phyloP scores from a whole-genome alignment of 2,888 invertebrate species.

The Xestia xanthographa region DNA sequence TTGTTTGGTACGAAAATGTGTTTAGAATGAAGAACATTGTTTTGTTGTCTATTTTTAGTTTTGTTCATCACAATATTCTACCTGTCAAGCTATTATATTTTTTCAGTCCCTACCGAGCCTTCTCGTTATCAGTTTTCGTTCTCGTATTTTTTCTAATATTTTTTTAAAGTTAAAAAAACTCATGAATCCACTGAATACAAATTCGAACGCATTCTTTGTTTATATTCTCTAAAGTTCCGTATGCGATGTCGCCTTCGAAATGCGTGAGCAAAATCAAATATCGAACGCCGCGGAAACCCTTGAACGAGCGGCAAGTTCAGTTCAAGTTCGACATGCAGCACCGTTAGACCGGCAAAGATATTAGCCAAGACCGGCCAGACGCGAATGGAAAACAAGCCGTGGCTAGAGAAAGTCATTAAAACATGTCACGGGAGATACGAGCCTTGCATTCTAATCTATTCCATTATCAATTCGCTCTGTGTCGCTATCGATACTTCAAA shows the following conservation, averaged over 20 bases:
- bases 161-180: not conserved
- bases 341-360: conserved; percentile 76
- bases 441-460: conserved; percentile 78
- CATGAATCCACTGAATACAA: conserved; percentile 54
- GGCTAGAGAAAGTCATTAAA: conserved; percentile 88
- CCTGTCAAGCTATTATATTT: not conserved
- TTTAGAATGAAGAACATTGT: not conserved
- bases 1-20: not conserved
- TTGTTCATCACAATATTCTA: not conserved
- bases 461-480: conserved; percentile 70
- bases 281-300: conserved; percentile 73
- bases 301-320: conserved; percentile 43
- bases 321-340: conserved; percentile 65
- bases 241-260: conserved; percentile 73
- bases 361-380: conserved; percentile 63
- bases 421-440: conserved; percentile 79
- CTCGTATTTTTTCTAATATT: not conserved
- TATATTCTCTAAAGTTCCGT: conserved; percentile 66
- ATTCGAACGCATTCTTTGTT: conserved; percentile 54
- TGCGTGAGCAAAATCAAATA: conserved; percentile 79
- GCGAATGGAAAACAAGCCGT: conserved; percentile 79
- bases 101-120: not conserved
- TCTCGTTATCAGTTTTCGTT: not conserved
- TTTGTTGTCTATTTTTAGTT: not conserved
- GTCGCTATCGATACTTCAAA: conserved; percentile 58